Percentiles rank a stretch among this genome's conserved stretches.
Evolutionary conservation across 1,140 invertebrate genomes (phyloP).

Genomic region (Rhizoglyphus robini): DNA sequence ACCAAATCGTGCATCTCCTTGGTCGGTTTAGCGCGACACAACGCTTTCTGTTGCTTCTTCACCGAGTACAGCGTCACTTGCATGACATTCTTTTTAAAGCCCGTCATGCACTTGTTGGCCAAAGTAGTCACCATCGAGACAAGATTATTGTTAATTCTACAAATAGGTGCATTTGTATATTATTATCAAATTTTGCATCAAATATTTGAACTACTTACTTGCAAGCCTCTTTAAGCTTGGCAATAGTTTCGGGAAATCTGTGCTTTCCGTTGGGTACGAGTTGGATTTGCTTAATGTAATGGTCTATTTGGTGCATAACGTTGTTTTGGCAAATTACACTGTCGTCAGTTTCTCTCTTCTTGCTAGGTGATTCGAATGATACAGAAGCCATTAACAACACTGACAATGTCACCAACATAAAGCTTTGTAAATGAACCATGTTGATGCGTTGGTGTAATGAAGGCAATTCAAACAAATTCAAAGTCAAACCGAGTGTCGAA

Average conservation of each 20-base stretch:
- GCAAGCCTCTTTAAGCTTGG: background rate
- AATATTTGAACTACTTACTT: background rate
- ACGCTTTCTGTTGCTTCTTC: background rate
- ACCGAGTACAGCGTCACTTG: background rate
- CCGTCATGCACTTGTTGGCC: conserved; percentile 12
- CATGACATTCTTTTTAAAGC: conserved; percentile 9
- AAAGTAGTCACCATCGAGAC: background rate
- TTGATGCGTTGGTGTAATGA: too few relatives aligned
- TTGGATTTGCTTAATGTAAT: background rate
- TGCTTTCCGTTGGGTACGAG: background rate
- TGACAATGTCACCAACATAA: too few relatives aligned
- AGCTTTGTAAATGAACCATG: too few relatives aligned
- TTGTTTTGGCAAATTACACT: too few relatives aligned
- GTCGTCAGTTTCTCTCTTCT: too few relatives aligned
- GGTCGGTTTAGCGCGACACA: background rate
- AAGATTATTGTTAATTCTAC: background rate
- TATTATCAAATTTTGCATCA: background rate
- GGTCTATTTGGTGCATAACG: background rate
- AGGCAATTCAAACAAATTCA: too few relatives aligned
- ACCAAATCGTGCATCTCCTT: background rate
- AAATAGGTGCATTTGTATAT: background rate
- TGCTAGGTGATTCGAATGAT: too few relatives aligned
- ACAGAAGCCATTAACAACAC: too few relatives aligned
- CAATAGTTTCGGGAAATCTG: conserved; percentile 2
- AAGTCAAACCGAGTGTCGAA: too few relatives aligned